Evolutionary conservation across 2,797 vertebrate genomes (phyloP), one percentile per base, ranked within the genome.

Genomic region (Lepus townsendii): DNA sequence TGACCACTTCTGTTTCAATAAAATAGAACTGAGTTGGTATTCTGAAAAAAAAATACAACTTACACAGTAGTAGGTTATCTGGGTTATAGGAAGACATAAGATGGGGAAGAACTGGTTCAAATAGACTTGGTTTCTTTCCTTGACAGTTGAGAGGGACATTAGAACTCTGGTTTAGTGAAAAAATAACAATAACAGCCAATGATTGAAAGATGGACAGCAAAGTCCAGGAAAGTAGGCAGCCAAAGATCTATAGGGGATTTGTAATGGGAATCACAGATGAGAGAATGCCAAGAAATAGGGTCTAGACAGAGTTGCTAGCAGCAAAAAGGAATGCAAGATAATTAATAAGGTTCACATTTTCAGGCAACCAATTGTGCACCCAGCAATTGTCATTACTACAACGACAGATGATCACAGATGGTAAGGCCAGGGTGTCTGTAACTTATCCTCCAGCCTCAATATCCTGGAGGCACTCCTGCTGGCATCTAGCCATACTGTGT

Each of bases 331-430:
- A 82, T 26, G 75, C 63, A 71, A 20, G 65, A 52, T 91, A 94
- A 90, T 95, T 93, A 93, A 76, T 93, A 90, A 76, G 82, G 57
- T 68, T 63, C 62, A 71, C 9, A 3, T 79, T 90, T 95, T 95
- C 65, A 91, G 76, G 91, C 82, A 95, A 54, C 47, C 30, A 89
- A 14, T 87, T 86, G 80, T 73, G 63, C 19, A 88, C 32, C 22
- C 75, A 75, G 75, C 8, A 19, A 89, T 75, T 91, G 76, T 83
- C 83, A 65, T 92, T 87, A 65, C 60, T 83, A 68, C 62, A 65
- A 86, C 50, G 80, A 93, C 47, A 54, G 47, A 69, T 78, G 38
- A 12, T 72, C 8, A 5, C 73, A 83, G 42, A 73, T 47, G 78
- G 79, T 71, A 83, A 93, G 82, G 27, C 50, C 68, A 35, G 27